Evolutionary conservation across 1,140 invertebrate species (phyloP), one percentile per base, ranked within the genome.

Genomic region (Agraylea sexmaculata): DNA sequence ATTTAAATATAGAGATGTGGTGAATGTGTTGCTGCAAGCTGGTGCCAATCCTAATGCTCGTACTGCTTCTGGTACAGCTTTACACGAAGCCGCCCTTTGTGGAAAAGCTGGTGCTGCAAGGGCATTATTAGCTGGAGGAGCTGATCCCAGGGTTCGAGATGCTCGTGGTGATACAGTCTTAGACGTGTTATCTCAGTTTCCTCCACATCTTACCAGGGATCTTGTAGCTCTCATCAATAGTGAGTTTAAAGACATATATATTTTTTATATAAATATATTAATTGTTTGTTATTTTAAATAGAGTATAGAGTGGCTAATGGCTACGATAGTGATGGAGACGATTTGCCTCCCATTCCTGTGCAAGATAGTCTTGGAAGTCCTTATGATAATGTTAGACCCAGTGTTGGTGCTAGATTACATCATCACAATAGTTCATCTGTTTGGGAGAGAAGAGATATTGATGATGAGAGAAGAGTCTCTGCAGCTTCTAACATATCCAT

Each of bases 71-170:
- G 94, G 93, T 1, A 92, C 88, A 1, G 88, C 92, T 0, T 71
- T 98, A 42, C 93, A 97, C 66, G 90, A 96, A 55, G 92, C 92
- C 2, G 90, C 89, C 0, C 71, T 93, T 4, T 94, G 83, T 63
- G 91, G 91, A 34, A 95, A 96, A 67, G 75, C 86, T 46, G 85
- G 89, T 46, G 88, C 94, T 18, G 90, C 91, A 3, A 70, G 80
- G 36, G 73, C 86, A 0, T 66, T 96, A 11, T 58, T 97, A 4
- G 77, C 87, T 28, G 69, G 77, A 37, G 88, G 88, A 4, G 83
- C 88, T 16, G 83, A 93, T 61, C 66, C 89, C 10, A 73, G 76
- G 40, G 78, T 86, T 28, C 69, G 78, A 8, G 85, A 95, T 56
- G 72, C 72, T 11, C 71, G 78, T 40, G 78, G 81, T 42, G 79